These are phyloP conservation scores for Perca flavescens DNA, from an alignment of 2,113 vertebrate genomes.

Conservation along the genomic window DNA sequence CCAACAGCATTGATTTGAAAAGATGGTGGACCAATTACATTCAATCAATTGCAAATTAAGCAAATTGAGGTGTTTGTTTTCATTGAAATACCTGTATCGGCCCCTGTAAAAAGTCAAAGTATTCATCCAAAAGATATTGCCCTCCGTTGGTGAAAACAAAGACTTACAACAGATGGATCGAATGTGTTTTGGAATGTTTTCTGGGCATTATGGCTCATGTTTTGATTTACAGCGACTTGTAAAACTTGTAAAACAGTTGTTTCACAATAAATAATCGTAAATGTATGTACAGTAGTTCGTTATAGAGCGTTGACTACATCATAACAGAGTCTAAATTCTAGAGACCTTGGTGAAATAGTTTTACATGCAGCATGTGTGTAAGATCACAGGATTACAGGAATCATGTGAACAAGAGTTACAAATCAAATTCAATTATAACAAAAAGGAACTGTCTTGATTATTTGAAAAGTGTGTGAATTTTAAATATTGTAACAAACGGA, in stretches of 20 bases:
- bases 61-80: slow-evolving; percentile 3
- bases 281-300: too few species aligned
- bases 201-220: background rate
- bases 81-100: background rate
- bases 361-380: background rate
- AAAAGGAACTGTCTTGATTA: background rate
- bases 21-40: slow-evolving; percentile 12
- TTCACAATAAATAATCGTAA: background rate
- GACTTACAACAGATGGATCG: too few species aligned
- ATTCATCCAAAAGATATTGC: background rate
- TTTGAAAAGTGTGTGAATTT: background rate
- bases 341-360: background rate
- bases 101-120: background rate
- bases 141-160: background rate
- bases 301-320: background rate
- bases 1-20: slow-evolving; percentile 25
- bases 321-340: background rate
- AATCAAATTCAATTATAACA: background rate
- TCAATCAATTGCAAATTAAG: background rate
- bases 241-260: background rate
- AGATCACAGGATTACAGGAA: background rate
- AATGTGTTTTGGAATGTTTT: background rate
- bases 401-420: slow-evolving; percentile 6
- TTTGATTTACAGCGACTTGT: background rate
- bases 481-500: slow-evolving; percentile 9